A percentile compares a stretch with the other conserved stretches of the same genome.
Evolutionary conservation across 2,797 vertebrate species (phyloP).

Genomic region (Galagoides demidoff): DNA sequence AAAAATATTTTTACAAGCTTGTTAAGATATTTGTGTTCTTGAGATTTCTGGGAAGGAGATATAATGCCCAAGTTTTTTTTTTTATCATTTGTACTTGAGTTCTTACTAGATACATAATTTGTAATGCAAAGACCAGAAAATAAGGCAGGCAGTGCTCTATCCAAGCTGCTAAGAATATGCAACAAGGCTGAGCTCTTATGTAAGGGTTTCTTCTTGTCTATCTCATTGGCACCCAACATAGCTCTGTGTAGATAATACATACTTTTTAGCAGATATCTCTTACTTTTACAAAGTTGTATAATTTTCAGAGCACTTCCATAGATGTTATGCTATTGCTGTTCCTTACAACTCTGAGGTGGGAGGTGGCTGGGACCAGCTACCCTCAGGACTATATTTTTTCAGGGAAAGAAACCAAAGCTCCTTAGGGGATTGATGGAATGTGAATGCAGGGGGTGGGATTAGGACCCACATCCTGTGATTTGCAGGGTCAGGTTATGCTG

Average conservation of each 20-base stretch:
- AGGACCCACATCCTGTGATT: no score
- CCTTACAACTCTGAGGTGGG: neutral
- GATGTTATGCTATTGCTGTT: neutral
- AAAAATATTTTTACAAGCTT: constrained; percentile 23
- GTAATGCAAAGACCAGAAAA: neutral
- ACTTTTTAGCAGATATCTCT: neutral
- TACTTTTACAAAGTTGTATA: neutral
- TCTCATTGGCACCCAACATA: neutral
- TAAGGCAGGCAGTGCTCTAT: neutral
- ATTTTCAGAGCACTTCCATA: neutral
- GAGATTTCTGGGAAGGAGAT: neutral
- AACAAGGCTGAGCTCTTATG: neutral
- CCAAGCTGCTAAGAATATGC: neutral
- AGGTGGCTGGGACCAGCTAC: neutral
- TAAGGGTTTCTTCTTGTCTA: neutral
- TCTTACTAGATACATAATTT: constrained; percentile 5
- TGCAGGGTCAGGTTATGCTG: neutral
- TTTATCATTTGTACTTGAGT: neutral
- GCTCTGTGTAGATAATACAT: neutral
- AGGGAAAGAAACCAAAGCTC: neutral
- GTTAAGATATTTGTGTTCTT: neutral
- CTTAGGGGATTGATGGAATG: neutral
- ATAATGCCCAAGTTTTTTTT: neutral
- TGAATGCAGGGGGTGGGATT: neutral
- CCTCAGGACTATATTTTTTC: neutral